Base-by-base conservation (phyloP, 2,888 invertebrate genomes). In the Drosophila formosana region DNA sequence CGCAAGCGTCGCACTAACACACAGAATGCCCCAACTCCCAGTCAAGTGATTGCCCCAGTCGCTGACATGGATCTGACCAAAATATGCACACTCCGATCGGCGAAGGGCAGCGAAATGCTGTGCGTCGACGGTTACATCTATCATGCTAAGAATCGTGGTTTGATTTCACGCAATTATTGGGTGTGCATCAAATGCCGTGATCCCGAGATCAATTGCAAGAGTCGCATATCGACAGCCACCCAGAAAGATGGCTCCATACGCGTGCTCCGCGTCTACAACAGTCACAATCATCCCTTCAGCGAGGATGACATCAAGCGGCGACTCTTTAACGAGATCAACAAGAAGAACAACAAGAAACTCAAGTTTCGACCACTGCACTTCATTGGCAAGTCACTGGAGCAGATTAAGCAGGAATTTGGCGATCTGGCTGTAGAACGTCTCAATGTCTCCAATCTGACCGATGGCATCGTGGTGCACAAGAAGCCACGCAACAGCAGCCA, bases 121-220 rank as follows among this genome's bases (percentile, higher is more conserved):
- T 91, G 91, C 32, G 90, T 91, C 3, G 91, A 91, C 71, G 91
- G 90, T 13, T 91, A 79, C 41, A 90, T 91, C 53, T 91, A 89
- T 66, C 89, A 91, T 60, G 80, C 89, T 4, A 91, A 90, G 65
- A 91, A 90, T 66, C 78, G 82, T 11, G 82, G 84, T 0, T 75
- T 80, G 0, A 90, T 90, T 18, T 81, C 83, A 2, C 90, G 90
- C 13, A 90, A 86, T 25, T 91, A 91, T 72, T 91, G 91, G 91
- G 86, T 89, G n/a, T 91, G 91, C 65, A 91, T 91, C 51, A 91
- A 91, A 51, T 79, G 88, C 4, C 89, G 89, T 25, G 87, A 90
- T 80, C 83, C 87, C 0, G 66, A 79, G 6, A 73, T 90, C 26
- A 86, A 88, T 47, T 91, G 91, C 69, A 90, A 89, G 43, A 90